These are phyloP conservation scores for Chlamydotis undulata DNA, from an alignment of 2,113 vertebrate species.

Conservation along the genomic window DNA sequence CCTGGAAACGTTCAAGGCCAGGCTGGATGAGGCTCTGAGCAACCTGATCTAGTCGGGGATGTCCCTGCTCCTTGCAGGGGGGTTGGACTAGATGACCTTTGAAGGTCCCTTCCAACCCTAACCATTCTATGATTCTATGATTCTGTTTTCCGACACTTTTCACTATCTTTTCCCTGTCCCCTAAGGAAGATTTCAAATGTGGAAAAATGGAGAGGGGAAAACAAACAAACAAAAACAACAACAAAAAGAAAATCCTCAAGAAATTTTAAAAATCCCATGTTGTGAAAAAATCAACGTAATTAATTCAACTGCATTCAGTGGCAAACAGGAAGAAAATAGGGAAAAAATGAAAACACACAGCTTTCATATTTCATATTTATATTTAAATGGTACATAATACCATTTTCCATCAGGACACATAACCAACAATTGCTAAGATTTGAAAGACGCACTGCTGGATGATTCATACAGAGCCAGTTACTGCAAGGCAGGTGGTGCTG, in stretches of 20 bases:
- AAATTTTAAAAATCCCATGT: neutral
- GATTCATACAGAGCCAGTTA: neutral
- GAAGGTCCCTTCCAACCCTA: too few species aligned
- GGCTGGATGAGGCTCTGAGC: too few species aligned
- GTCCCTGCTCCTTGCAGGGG: too few species aligned
- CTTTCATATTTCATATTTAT: neutral
- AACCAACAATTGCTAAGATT: neutral
- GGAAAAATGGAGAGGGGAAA: neutral
- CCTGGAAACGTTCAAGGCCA: too few species aligned
- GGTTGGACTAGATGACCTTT: too few species aligned
- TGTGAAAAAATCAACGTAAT: neutral
- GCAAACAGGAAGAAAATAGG: neutral
- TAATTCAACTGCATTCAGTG: neutral
- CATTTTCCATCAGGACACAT: neutral
- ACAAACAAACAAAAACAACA: neutral
- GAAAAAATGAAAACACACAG: neutral
- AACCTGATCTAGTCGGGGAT: too few species aligned
- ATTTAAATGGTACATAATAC: neutral
- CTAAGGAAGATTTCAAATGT: neutral
- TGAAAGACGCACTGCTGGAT: neutral
- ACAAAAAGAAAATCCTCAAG: neutral
- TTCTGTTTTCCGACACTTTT: neutral
- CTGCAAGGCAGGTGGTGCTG: neutral
- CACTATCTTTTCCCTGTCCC: neutral
- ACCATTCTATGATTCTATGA: too few species aligned